phyloP scores from a whole-genome alignment of 2,888 invertebrate genomes.

The Lithophane ornitopus region DNA sequence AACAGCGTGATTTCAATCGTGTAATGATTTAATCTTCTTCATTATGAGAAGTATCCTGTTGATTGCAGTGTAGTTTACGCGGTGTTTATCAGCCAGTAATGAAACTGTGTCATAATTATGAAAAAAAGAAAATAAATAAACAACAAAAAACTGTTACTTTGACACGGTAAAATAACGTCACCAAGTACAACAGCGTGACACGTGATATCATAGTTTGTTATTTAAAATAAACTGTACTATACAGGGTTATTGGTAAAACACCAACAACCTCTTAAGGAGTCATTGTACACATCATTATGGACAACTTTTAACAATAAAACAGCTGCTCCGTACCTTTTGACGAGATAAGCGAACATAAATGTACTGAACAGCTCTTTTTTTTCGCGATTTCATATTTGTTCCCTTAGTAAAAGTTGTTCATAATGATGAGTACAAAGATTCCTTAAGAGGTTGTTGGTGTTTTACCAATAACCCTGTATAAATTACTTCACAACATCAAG shows the following conservation, averaged over 20 bases:
- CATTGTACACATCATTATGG: too few relatives aligned
- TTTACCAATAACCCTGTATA: too few relatives aligned
- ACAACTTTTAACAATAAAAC: too few relatives aligned
- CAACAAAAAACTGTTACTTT: background rate
- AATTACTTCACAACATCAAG: background rate
- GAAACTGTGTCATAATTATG: background rate
- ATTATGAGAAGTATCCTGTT: background rate
- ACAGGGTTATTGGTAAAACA: too few relatives aligned
- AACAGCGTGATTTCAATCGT: background rate
- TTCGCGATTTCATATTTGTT: too few relatives aligned
- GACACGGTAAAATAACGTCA: background rate
- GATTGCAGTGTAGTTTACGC: background rate
- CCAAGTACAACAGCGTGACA: slow-evolving; percentile 1
- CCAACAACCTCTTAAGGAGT: too few relatives aligned
- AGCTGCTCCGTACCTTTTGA: too few relatives aligned
- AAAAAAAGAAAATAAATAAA: background rate
- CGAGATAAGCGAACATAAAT: too few relatives aligned
- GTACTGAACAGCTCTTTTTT: too few relatives aligned
- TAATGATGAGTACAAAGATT: too few relatives aligned
- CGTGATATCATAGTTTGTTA: background rate
- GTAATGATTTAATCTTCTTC: background rate
- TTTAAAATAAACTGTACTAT: background rate
- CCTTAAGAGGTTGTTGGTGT: too few relatives aligned
- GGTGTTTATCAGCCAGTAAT: background rate
- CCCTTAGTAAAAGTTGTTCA: too few relatives aligned